These are phyloP conservation scores for Calyptomena viridis DNA, from an alignment of 2,113 vertebrate genomes.

Conservation along the genomic window DNA sequence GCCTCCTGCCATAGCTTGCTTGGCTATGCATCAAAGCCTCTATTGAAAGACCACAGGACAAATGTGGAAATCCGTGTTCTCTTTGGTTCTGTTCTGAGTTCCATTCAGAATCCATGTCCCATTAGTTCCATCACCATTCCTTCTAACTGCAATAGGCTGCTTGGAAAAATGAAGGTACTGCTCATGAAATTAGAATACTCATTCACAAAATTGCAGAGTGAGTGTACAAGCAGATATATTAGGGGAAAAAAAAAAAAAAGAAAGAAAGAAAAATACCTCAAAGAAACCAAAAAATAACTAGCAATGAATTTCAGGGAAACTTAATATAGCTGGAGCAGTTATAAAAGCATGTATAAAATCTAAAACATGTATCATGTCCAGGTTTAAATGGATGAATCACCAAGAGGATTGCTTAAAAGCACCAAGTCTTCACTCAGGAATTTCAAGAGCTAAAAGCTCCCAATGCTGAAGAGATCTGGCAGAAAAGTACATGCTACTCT, in stretches of 20 bases:
- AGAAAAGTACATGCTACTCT: background rate
- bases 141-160: background rate
- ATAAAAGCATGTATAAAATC: background rate
- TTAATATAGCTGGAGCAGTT: background rate
- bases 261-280: accelerated
- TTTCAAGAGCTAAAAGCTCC: background rate
- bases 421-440: background rate
- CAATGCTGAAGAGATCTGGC: background rate
- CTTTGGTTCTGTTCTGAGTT: background rate
- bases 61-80: background rate
- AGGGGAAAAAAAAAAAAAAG: too few relatives aligned
- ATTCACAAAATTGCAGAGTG: background rate
- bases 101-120: background rate
- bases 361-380: background rate
- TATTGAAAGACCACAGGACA: background rate
- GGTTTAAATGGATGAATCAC: background rate
- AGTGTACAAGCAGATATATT: background rate
- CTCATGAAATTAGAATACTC: background rate
- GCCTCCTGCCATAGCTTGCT: background rate
- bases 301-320: background rate
- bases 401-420: background rate
- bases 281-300: background rate
- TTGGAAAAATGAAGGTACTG: background rate
- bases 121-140: background rate
- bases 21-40: background rate